phyloP scores from a whole-genome alignment of 2,113 vertebrate species.

The Nycticryphes semicollaris region DNA sequence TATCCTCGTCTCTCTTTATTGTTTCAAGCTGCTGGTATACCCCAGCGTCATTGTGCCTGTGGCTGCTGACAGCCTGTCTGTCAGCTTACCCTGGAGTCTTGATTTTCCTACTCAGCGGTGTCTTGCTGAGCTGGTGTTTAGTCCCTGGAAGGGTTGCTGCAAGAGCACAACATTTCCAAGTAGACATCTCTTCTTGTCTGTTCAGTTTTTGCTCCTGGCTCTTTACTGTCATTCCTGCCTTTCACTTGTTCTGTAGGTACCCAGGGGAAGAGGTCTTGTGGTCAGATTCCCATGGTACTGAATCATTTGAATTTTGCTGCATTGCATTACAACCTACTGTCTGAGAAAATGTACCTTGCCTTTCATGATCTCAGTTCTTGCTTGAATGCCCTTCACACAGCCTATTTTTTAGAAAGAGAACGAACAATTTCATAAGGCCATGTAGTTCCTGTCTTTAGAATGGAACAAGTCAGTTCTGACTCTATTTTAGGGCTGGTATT shows the following conservation, averaged over 20 bases:
- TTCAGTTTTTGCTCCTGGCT: conserved; percentile 38
- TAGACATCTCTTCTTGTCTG: conserved; percentile 20
- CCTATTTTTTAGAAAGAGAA: not conserved
- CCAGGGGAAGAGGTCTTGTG: conserved; percentile 24
- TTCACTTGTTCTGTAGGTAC: conserved; percentile 8
- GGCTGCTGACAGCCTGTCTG: not conserved
- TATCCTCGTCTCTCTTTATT: not conserved
- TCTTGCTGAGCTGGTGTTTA: not conserved
- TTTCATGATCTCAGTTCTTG: conserved; percentile 4
- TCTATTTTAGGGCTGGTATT: not conserved
- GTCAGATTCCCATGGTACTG: not conserved
- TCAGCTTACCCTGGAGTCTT: not conserved
- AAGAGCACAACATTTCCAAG: not conserved
- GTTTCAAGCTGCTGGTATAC: not conserved
- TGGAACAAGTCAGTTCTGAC: not conserved
- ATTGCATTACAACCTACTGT: not conserved
- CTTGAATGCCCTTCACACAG: not conserved
- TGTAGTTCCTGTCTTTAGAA: not conserved
- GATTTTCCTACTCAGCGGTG: not conserved
- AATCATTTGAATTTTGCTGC: conserved; percentile 36
- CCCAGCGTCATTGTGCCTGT: not conserved
- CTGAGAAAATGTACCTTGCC: not conserved
- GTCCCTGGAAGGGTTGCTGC: conserved; percentile 14
- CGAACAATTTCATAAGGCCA: not conserved
- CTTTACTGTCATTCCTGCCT: conserved; percentile 19